A percentile compares a stretch with the other conserved stretches of the same genome.
Evolutionary conservation across 1,140 invertebrate genomes (phyloP).

Genomic region (Coptotermes formosanus): DNA sequence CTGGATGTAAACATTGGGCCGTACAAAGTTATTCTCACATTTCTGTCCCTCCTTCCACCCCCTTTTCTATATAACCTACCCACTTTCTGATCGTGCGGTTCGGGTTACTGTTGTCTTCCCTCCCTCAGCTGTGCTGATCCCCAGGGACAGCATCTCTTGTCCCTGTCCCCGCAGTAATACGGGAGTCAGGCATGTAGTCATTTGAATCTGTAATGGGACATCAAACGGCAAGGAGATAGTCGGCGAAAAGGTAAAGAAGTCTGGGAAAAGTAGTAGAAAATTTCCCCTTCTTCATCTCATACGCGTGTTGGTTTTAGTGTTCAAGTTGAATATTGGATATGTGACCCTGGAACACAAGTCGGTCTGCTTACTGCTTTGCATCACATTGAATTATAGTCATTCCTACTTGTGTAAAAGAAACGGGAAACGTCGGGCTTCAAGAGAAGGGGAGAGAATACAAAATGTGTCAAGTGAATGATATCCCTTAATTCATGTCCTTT

Average conservation of each 20-base stretch:
- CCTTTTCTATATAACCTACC: background rate
- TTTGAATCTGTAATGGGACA: slow-evolving; percentile 12
- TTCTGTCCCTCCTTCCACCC: background rate
- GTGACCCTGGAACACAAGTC: background rate
- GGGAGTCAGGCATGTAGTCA: slow-evolving; percentile 2
- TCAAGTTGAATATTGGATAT: background rate
- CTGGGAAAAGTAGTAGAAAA: background rate
- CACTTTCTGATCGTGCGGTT: background rate
- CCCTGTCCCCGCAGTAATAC: background rate
- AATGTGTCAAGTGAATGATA: too few species aligned
- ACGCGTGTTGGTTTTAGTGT: background rate
- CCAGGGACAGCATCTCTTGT: background rate
- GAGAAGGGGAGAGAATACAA: too few species aligned
- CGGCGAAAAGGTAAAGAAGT: background rate
- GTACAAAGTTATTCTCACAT: slow-evolving; percentile 17
- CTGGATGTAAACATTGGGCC: slow-evolving; percentile 13
- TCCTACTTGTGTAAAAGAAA: background rate
- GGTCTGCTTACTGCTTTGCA: background rate
- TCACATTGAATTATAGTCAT: background rate
- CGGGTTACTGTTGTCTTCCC: background rate
- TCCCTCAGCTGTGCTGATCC: background rate
- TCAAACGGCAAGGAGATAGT: background rate
- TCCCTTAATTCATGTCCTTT: too few species aligned
- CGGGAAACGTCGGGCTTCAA: background rate
- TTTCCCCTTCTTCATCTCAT: background rate